Evolutionary conservation across 2,888 invertebrate genomes (phyloP).

Genomic region (Trichopoda pennipes): DNA sequence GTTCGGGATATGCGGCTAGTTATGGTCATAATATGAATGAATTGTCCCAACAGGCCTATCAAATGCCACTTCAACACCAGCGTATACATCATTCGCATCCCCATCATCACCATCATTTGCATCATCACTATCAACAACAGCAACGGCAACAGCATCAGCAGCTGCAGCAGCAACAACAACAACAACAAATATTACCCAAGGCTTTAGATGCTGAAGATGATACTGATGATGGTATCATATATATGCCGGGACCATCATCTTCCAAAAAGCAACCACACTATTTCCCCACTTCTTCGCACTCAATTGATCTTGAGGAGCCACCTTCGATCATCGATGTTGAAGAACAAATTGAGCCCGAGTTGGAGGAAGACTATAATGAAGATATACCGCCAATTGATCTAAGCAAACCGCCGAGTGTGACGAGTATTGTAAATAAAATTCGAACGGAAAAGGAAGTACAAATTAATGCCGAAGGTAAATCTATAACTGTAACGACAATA

Average conservation of each 20-base stretch:
- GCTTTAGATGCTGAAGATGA: constrained; percentile 75
- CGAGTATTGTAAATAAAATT: constrained; percentile 76
- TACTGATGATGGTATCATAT: constrained; percentile 78
- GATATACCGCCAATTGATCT: constrained; percentile 76
- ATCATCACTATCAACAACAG: constrained; percentile 35
- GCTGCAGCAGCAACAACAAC: constrained; percentile 39
- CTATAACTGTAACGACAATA: constrained; percentile 80
- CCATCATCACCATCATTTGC: constrained; percentile 42
- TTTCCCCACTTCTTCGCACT: constrained; percentile 71
- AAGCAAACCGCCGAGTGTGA: constrained; percentile 75
- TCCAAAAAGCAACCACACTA: constrained; percentile 72
- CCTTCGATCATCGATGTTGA: constrained; percentile 67
- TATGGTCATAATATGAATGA: constrained; percentile 63
- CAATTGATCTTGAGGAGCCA: constrained; percentile 68
- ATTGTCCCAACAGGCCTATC: constrained; percentile 49
- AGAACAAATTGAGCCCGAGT: constrained; percentile 69
- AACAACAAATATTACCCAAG: constrained; percentile 59
- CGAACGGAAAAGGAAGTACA: constrained; percentile 77
- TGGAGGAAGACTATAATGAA: constrained; percentile 77
- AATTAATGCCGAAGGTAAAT: constrained; percentile 77
- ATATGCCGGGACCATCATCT: constrained; percentile 75
- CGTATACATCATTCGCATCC: constrained; percentile 43
- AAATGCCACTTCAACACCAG: constrained; percentile 27
- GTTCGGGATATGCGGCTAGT: constrained; percentile 76
- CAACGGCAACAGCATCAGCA: constrained; percentile 43